These are phyloP conservation scores for Vulpes vulpes DNA, from an alignment of 2,113 vertebrate genomes.

Conservation along the genomic window DNA sequence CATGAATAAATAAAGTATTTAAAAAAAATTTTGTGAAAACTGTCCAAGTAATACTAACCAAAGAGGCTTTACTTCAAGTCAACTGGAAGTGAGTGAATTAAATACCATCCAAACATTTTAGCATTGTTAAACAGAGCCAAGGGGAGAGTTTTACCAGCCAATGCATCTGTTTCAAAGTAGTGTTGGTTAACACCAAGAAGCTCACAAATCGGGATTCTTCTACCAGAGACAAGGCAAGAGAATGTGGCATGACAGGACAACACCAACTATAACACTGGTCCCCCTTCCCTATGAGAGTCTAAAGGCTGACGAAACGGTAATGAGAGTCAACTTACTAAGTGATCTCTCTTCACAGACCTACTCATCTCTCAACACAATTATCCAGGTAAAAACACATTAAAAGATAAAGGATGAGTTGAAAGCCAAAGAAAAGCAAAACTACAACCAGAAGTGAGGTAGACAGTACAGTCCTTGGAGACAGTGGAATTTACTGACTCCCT, in stretches of 20 bases:
- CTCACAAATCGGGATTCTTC: not conserved
- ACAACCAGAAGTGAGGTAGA: not conserved
- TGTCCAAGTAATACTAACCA: constrained; percentile 18
- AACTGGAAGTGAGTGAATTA: constrained; percentile 42
- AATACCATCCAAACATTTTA: constrained; percentile 38
- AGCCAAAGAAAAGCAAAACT: constrained; percentile 31
- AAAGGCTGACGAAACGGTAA: constrained; percentile 34
- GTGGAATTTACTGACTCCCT: not conserved
- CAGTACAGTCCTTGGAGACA: not conserved
- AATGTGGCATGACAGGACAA: not conserved
- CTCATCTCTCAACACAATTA: constrained; percentile 1
- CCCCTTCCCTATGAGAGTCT: not conserved
- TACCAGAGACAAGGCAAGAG: not conserved
- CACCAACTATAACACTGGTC: not conserved
- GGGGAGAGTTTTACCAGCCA: not conserved
- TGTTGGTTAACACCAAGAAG: not conserved
- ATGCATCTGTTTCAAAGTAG: not conserved
- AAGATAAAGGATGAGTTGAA: constrained; percentile 19
- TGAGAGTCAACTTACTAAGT: not conserved
- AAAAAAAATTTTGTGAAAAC: not conserved
- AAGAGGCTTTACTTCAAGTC: constrained; percentile 55
- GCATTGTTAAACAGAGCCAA: constrained; percentile 3
- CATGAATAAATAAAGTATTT: too few relatives aligned
- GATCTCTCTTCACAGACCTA: not conserved
- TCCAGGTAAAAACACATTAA: not conserved